Percentiles rank a stretch among this genome's conserved stretches.
These are phyloP conservation scores for Platycheirus rosarum DNA, from an alignment of 2,888 invertebrate genomes.

Conservation along the genomic window DNA sequence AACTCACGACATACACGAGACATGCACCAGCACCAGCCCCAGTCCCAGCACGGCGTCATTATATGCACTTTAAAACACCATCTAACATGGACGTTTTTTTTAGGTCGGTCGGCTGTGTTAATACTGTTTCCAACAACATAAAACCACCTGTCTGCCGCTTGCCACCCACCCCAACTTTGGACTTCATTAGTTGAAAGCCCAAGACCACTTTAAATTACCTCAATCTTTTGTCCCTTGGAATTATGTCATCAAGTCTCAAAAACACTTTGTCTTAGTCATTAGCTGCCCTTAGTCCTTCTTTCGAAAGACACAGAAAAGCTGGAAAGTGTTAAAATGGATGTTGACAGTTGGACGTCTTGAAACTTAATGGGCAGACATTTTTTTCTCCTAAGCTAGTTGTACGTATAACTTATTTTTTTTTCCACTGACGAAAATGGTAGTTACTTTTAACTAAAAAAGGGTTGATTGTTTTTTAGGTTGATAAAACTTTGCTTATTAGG, in stretches of 20 bases:
- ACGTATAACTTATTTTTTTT: neutral
- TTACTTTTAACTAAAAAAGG: slow-evolving; percentile 11
- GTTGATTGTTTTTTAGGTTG: slow-evolving; percentile 5
- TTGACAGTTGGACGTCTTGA: slow-evolving; percentile 32
- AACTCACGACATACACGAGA: slow-evolving; percentile 55
- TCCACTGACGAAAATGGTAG: slow-evolving; percentile 11
- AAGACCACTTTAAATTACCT: slow-evolving; percentile 54
- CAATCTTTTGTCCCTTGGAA: slow-evolving; percentile 45
- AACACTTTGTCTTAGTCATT: slow-evolving; percentile 55
- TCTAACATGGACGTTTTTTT: slow-evolving; percentile 25
- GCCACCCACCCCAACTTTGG: slow-evolving; percentile 15
- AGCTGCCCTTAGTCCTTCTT: slow-evolving; percentile 51
- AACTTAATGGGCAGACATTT: slow-evolving; percentile 23
- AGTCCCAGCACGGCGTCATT: slow-evolving; percentile 21
- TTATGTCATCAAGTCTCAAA: slow-evolving; percentile 57
- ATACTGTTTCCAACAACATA: neutral
- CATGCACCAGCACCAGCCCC: neutral
- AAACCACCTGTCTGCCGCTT: slow-evolving; percentile 41
- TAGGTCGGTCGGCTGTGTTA: slow-evolving; percentile 8
- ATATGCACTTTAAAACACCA: slow-evolving; percentile 28
- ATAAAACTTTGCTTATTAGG: slow-evolving; percentile 27
- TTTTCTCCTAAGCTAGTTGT: neutral
- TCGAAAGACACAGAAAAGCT: slow-evolving; percentile 10
- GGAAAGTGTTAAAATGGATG: slow-evolving; percentile 9
- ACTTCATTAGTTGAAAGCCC: slow-evolving; percentile 63